Evolutionary conservation across 2,888 invertebrate species (phyloP), one percentile per base, ranked within the genome.

Genomic region (Amphipyra tragopoginis): DNA sequence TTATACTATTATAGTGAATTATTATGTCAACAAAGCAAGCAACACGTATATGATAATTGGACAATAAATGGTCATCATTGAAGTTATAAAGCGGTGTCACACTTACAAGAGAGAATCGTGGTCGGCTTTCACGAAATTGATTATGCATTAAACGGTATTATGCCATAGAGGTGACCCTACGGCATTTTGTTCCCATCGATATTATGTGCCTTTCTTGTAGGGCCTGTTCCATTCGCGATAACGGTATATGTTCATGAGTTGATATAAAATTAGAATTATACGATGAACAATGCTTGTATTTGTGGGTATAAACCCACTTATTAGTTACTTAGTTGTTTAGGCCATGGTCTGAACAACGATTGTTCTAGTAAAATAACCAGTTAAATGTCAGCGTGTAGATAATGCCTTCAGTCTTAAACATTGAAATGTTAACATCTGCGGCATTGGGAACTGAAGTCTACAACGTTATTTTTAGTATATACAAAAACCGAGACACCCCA

Each of bases 91-190:
- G 26, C 56, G 13, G 10, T 56, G 55, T 72, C 60, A 68, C 68
- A 68, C 55, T 49, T 62, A 54, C 36, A 26, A 59, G 55, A 71
- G 58, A 67, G 45, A 72, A 72, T 69, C 58, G 62, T 72, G 62
- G 47, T 52, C 44, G 49, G 62, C 58, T 72, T 63, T 72, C 69
- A 70, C 69, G 71, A 59, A 59, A 70, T 70, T 69, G 70, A 70
- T 69, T 69, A 70, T 69, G 47, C 69, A 48, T 47, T 70, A 58
- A 58, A 64, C 58, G 69, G 71, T 64, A 58, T 57, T 53, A 68
- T 47, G 47, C 34, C 47, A 39, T 47, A 70, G 63, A 58, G 29
- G 54, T 69, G 69, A 69, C 69, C 69, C 69, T 55, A 45, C 54
- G 69, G 69, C 69, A 33, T 51, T 70, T n/a, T 45, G 54, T 70